Evolutionary conservation across 2,888 invertebrate genomes (phyloP), one percentile per base, ranked within the genome.

Genomic region (Meloe dianella): DNA sequence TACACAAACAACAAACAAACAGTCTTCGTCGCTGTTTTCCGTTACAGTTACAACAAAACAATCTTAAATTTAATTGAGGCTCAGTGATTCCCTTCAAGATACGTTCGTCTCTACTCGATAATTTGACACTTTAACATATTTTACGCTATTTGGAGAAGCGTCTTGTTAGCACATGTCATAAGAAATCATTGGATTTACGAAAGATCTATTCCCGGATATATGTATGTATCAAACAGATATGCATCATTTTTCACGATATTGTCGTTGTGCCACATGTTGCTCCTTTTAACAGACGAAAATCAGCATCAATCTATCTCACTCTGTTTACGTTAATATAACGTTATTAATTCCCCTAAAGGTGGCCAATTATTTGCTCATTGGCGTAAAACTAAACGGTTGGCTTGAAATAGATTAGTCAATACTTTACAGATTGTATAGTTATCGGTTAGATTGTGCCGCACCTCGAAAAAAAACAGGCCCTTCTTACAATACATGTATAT

Each of bases 291-390:
- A 41, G 7, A 17, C 41, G n/a, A 41, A 41, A 41, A 17, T 41
- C 17, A 14, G 9, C 7, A 41, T 17, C 41, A 17, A 17, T 41
- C 17, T 41, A 10, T 12, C 41, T 41, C 4, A n/a, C 27, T 27
- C 4, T 27, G 4, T 27, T 54, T 68, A 63, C 63, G 57, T 60
- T 63, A 68, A 54, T 62, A 41, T n/a, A 17, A 80, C 79, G 77
- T 79, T 80, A 80, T 78, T 80, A 80, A 79, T 80, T 78, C 76
- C 78, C 41, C 7, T 74, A 80, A 81, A 80, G 80, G 80, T 73
- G 71, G 75, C 76, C 81, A 78, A 81, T 81, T 81, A 80, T 81
- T 77, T 78, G 80, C 81, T 80, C 80, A 80, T 78, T 79, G 77
- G 81, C 78, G 81, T 81, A 80, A 80, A 81, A 81, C 72, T 64